Conservation (phyloP, 2,888 invertebrate species). For the Branchipolynoe longqiensis region DNA sequence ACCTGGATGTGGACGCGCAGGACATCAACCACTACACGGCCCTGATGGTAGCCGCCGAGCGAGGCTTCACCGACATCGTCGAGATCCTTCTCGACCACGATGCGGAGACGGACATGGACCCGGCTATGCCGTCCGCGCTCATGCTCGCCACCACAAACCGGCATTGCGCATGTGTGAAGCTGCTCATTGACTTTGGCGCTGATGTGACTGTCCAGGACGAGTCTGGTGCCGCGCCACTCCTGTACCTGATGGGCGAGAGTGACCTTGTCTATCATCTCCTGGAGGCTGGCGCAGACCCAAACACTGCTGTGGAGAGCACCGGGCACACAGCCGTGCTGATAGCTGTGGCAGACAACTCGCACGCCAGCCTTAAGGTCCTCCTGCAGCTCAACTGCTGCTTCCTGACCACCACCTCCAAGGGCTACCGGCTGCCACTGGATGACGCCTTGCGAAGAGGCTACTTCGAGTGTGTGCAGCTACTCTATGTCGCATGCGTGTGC, state of each 20-base stretch:
- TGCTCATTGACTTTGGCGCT: slow-evolving; percentile 47
- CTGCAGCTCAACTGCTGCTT: slow-evolving; percentile 53
- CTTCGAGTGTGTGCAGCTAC: slow-evolving; percentile 7
- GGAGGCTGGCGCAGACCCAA: slow-evolving; percentile 57
- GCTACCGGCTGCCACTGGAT: neutral
- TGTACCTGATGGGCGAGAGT: slow-evolving; percentile 33
- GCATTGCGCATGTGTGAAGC: neutral
- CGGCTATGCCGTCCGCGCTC: neutral
- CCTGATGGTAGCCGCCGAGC: slow-evolving; percentile 53
- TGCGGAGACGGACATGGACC: slow-evolving; percentile 14
- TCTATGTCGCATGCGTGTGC: slow-evolving; percentile 18
- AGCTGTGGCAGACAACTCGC: neutral
- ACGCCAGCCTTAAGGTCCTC: slow-evolving; percentile 30
- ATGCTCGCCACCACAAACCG: slow-evolving; percentile 21
- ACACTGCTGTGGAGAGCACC: neutral
- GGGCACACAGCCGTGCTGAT: slow-evolving; percentile 5
- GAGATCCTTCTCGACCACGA: slow-evolving; percentile 27
- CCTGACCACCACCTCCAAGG: neutral
- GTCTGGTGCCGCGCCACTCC: slow-evolving; percentile 29
- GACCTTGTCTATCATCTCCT: slow-evolving; percentile 25
- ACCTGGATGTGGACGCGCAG: neutral
- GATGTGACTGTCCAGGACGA: slow-evolving; percentile 40
- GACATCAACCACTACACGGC: slow-evolving; percentile 7
- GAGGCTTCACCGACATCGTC: neutral
- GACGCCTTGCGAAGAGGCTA: slow-evolving; percentile 10